Base-by-base conservation (phyloP, 2,888 invertebrate species). In the Odontocolon sp. region DNA sequence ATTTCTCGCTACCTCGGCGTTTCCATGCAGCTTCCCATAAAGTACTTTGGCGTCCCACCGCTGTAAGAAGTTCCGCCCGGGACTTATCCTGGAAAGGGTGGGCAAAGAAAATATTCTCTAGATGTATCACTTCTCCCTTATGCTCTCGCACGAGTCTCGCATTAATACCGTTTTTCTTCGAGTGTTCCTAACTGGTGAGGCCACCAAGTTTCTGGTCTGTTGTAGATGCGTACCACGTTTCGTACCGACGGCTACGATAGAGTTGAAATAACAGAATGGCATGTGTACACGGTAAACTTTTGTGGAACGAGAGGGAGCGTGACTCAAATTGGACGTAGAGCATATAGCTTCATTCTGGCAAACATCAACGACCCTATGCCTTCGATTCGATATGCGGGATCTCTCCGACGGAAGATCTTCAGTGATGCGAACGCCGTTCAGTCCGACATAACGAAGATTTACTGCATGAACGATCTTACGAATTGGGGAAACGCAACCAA, bases 151-250 rank as follows among this genome's bases (percentile, higher is more conserved):
- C 73, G 77, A 73, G 79, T 79, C 68, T 70, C 66, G 77, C 72
- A 79, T 77, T 73, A 79, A 79, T 79, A 73, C 68, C 61, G 67
- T 77, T 74, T 77, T 77, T 74, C 70, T 40, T 57, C 59, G 63
- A 42, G 16, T 56, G 36, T 31, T 23, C 42, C 69, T 26, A 45
- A 52, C 52, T 23, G 47, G 28, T 38, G 52, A 45, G 56, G 56
- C 67, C 38, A 63, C 76, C 61, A 57, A 57, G 54, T 45, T 61
- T 50, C 52, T n/a, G 42, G 11, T 47, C 14, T 56, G 14, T 54
- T 64, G 38, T 38, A 59, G 52, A 72, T 75, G 63, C 71, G 31
- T 66, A 59, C 73, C 77, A 68, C 77, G 73, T 74, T 77, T 70
- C 64, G 59, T 54, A 28, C 36, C 68, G 72, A 69, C 79, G 79